Base-by-base conservation (phyloP, 2,888 invertebrate genomes). In the Tetramorium bicarinatum region DNA sequence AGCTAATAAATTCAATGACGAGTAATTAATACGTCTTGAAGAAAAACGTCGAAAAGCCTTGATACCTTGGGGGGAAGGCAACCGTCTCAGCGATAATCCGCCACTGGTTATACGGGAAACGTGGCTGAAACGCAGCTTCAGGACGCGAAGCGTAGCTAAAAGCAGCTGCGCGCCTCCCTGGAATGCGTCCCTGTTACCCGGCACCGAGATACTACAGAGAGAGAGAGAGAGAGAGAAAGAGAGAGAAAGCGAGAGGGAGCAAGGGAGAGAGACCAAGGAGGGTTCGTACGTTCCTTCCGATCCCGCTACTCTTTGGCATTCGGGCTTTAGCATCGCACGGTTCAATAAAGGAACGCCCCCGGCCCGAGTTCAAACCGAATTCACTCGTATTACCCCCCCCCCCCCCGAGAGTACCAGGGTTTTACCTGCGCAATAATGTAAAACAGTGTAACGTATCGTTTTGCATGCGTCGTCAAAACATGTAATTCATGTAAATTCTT, bases 331-430 rank as follows among this genome's bases (percentile, higher is more conserved):
- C 82, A 75, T 82, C 84, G 75, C 82, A 67, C 75, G 67, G 69
- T 84, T 88, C 87, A 85, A 87, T 87, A 87, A 88, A 82, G 84
- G 84, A 80, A 84, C 74, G 75, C 66, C 67, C 75, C 62, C 74
- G 44, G 34, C 79, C 41, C 44, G 67, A 41, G 59, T 59, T 79
- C 59, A 79, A 66, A 67, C 59, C 29, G 56, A 76, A 77, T 67
- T 77, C 77, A 69, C 69, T 67, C 77, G 54, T 67, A 77, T 54
- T 77, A 67, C 29, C 52, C 29, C 15, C 38, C 13, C 41, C 29
- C 52, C 29, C 15, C 38, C 13, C 41, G 69, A 77, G 41, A 34
- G 41, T 64, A 75, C 15, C 49, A 15, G 56, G 79, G 25, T 59
- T 56, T 21, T 29, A 54, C 29, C 74, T 59, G 69, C 13, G 66